Evolutionary conservation across 2,113 vertebrate genomes (phyloP).

Genomic region (Pampusana beccarii): DNA sequence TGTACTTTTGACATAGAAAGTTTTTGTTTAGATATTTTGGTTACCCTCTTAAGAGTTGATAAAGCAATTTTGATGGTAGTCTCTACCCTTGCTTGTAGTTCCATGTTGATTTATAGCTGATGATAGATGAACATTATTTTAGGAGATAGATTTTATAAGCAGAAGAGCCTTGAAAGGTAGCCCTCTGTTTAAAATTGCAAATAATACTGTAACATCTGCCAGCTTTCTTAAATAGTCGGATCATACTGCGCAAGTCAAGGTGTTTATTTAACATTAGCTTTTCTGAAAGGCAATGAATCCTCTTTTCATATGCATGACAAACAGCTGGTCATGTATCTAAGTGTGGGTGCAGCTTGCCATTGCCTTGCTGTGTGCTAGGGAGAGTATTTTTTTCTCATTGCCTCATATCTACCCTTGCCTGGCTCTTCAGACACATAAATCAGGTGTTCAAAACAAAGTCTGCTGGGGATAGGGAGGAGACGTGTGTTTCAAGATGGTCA

Average conservation of each 20-base stretch:
- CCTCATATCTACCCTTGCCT: background rate
- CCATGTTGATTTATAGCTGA: background rate
- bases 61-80: background rate
- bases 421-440: background rate
- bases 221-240: background rate
- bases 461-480: background rate
- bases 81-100: background rate
- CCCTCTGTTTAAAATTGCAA: background rate
- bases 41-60: background rate
- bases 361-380: too few species aligned
- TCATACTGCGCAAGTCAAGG: background rate
- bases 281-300: background rate
- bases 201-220: background rate
- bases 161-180: background rate
- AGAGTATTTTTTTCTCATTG: background rate
- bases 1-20: background rate
- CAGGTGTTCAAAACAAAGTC: accelerated
- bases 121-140: background rate
- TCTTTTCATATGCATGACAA: background rate
- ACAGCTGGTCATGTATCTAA: background rate
- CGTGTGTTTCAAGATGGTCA: background rate
- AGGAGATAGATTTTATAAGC: background rate
- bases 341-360: accelerated
- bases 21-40: background rate
- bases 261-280: background rate